Percentiles rank a stretch among this genome's conserved stretches.
Conservation (phyloP, 2,113 vertebrate species). For the Phalacrocorax carbo region DNA sequence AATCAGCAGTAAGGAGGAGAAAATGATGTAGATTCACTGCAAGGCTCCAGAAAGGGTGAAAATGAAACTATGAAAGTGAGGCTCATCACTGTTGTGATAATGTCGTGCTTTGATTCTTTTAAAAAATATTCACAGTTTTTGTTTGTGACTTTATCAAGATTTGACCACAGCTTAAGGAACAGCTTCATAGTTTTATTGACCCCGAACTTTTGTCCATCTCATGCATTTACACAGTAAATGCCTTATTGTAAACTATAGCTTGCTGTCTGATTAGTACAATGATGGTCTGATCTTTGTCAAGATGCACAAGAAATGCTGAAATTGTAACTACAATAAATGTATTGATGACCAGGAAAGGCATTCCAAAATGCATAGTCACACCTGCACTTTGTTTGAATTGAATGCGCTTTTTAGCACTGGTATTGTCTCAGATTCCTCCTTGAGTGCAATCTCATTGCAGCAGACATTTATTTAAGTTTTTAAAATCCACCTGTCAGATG, state of each 20-base stretch:
- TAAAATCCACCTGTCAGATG: neutral
- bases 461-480: neutral
- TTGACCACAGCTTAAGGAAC: neutral
- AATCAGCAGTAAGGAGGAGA: neutral
- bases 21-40: neutral
- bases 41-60: neutral
- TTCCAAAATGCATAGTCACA: neutral
- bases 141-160: neutral
- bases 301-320: neutral
- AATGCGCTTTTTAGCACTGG: neutral
- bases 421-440: neutral
- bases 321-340: neutral
- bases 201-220: neutral
- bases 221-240: neutral
- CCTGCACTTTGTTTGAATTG: neutral
- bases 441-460: neutral
- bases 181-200: neutral
- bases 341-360: neutral
- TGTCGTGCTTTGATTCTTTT: neutral
- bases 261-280: neutral
- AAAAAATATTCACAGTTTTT: neutral
- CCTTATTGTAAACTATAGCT: neutral
- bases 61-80: neutral
- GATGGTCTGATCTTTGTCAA: neutral
- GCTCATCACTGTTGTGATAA: neutral